A percentile compares a stretch with the other conserved stretches of the same genome.
phyloP scores from a whole-genome alignment of 2,888 invertebrate species.

The Bursaphelenchus okinawaensis region DNA sequence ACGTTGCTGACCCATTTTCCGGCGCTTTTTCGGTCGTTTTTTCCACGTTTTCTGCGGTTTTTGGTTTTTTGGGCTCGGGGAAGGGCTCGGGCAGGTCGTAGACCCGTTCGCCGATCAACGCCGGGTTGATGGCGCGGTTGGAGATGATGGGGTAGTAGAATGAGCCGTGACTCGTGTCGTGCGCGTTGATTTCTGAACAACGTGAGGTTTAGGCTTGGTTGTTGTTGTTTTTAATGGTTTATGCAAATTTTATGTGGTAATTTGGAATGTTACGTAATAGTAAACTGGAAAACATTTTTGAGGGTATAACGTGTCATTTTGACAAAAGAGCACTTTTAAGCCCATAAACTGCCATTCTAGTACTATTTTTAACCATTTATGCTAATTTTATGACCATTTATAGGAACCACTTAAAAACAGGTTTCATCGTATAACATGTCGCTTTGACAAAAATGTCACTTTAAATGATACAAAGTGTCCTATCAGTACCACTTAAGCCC shows the following conservation, averaged over 20 bases:
- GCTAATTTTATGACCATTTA: no score
- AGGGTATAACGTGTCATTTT: no score
- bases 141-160: constrained; percentile 51
- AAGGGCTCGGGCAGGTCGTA: constrained; percentile 31
- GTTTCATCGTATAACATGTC: neutral
- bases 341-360: neutral
- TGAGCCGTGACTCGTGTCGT: constrained; percentile 45
- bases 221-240: no score
- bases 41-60: neutral
- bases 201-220: no score
- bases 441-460: neutral
- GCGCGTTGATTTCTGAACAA: constrained; percentile 50
- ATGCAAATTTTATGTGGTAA: no score
- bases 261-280: no score
- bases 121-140: constrained; percentile 41
- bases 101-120: constrained; percentile 30
- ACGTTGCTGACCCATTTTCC: neutral
- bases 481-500: no score
- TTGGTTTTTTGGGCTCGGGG: neutral
- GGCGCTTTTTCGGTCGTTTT: neutral
- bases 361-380: neutral
- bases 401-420: no score
- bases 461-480: no score
- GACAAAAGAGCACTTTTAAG: no score
- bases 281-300: no score